Evolutionary conservation across 2,888 invertebrate species (phyloP), one percentile per base, ranked within the genome.

Genomic region (Alviniconcha strummeri): DNA sequence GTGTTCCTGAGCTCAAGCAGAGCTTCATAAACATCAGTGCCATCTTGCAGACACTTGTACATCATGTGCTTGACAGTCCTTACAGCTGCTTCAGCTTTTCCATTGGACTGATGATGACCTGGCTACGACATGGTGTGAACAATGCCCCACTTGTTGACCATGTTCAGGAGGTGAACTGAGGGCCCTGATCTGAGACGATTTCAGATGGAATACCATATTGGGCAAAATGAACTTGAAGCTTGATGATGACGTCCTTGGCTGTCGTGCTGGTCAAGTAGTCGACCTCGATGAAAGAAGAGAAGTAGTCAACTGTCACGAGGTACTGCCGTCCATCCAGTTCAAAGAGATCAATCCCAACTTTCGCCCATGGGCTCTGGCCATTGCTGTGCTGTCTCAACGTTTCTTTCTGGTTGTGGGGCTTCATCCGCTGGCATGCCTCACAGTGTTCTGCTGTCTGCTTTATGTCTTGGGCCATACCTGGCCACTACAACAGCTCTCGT

Each of bases 91-190:
- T 85, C 84, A 8, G 83, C 84, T 60, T 87, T 84, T 3, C 83
- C 85, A 82, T 86, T 86, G 9, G 84, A 79, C 8, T 83, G 84
- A 7, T 76, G 86, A 75, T 86, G 84, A n/a, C 75, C 60, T 15
- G 87, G 88, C 3, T 83, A 86, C 8, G 85, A 84, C 67, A 55
- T 84, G 3, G 54, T 83, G 76, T 86, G 86, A 11, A 13, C 79
- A 19, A 86, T 87, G 15, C 84, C 82, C 85, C 88, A 87, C 69
- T 85, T 78, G 4, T 81, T 15, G 0, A 76, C 72, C 52, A 85
- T 84, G 13, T 57, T 67, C 56, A n/a, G 19, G 83, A 83, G 8
- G 82, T 84, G 76, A 86, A 84, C 71, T 85, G 85, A 5, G 84
- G 84, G 57, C 85, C 85, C 55, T 69, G 77, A 64, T 85, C 83